Conservation (phyloP, 2,888 invertebrate genomes). For the Crossocerus cetratus region DNA sequence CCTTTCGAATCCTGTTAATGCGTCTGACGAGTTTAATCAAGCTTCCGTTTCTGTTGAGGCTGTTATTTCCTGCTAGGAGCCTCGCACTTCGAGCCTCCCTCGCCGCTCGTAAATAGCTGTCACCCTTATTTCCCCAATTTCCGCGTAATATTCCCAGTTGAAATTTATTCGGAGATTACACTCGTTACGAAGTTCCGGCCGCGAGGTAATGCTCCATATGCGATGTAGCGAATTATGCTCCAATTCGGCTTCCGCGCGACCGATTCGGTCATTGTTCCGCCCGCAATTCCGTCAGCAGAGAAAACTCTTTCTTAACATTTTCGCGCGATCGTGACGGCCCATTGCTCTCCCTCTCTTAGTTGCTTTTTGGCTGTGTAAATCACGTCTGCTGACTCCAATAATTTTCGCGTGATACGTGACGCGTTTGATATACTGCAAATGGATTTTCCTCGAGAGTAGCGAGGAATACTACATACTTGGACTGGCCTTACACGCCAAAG, state of each 20-base stretch:
- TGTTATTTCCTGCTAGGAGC: no score
- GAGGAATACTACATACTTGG: slow-evolving; percentile 11
- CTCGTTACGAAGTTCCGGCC: neutral
- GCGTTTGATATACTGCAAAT: slow-evolving; percentile 43
- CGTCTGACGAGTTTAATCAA: no score
- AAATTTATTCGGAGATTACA: slow-evolving; percentile 2
- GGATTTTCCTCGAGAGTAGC: slow-evolving; percentile 38
- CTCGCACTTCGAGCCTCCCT: no score
- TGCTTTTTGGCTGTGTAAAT: slow-evolving; percentile 28
- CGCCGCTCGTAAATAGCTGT: no score
- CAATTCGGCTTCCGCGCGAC: neutral
- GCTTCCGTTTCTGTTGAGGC: no score
- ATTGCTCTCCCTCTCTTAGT: no score
- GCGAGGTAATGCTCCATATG: neutral
- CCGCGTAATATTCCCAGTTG: neutral
- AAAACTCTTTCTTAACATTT: slow-evolving; percentile 10
- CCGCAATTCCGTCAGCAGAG: neutral
- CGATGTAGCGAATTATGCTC: neutral
- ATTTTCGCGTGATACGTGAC: slow-evolving; percentile 37
- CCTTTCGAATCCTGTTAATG: no score
- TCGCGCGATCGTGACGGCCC: neutral
- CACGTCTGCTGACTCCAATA: slow-evolving; percentile 31
- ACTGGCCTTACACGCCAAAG: slow-evolving; percentile 17
- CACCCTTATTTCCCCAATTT: no score
- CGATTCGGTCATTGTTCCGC: neutral